Evolutionary conservation across 2,797 vertebrate genomes (phyloP), one percentile per base, ranked within the genome.

Genomic region (Antennarius maculatus): DNA sequence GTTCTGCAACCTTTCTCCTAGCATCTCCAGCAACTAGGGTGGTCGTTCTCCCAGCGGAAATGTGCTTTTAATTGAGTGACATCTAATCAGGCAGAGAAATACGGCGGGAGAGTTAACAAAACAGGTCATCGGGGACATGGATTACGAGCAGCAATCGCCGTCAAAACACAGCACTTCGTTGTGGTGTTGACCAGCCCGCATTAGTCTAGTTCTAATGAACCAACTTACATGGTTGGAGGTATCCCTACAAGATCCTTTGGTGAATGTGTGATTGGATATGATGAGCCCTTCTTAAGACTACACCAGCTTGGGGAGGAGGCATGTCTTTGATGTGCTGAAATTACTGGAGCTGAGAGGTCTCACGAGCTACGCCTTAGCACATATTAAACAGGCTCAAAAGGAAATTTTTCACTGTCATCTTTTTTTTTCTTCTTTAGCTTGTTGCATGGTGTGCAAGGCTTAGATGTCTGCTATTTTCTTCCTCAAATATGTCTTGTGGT

Each of bases 51-150:
- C 81, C 66, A 4, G 68, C 81, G 82, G 74, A 92, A 91, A 93
- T 92, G 90, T 86, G 89, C 88, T 90, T 92, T 92, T 94, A 94
- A 94, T 93, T 92, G 92, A 94, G 90, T 90, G 92, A 90, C 92
- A 92, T 90, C 89, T 90, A 92, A 93, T 93, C 90, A 92, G 88
- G 86, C 84, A 48, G 79, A 89, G 88, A 92, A 92, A 92, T 87
- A 88, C 87, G 82, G 89, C 85, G 23, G 82, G 43, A 14, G 83
- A 83, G 87, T 87, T 90, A 91, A 91, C 90, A 91, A 90, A 93
- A 89, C 84, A 79, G 87, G 84, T 87, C 79, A 86, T 77, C 71
- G 82, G 79, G 86, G 84, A 86, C 81, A 76, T 80, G 77, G 75
- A 85, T 72, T 72, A 83, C 54, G 74, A 85, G 86, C 76, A 81